These are phyloP conservation scores for Ameiurus melas DNA, from an alignment of 2,113 vertebrate genomes.

Conservation along the genomic window DNA sequence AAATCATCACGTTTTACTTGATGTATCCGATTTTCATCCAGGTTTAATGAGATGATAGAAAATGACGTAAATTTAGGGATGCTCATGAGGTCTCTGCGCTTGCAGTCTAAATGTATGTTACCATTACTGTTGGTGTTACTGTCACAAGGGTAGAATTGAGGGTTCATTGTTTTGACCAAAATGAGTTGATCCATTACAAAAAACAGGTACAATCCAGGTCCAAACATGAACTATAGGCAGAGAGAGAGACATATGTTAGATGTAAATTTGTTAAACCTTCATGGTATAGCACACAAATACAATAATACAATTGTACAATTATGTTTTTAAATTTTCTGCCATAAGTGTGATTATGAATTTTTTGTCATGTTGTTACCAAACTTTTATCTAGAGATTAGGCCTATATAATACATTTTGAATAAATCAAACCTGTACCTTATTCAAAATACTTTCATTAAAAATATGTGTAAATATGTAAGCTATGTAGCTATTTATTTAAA, in stretches of 20 bases:
- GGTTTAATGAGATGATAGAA: constrained; percentile 61
- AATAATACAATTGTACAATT: not conserved
- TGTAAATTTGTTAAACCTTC: not conserved
- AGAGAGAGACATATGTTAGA: not conserved
- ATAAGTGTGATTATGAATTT: not conserved
- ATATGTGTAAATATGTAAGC: not conserved
- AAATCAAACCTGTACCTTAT: not conserved
- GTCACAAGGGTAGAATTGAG: constrained; percentile 74
- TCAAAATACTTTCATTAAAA: not conserved
- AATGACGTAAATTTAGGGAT: constrained; percentile 64
- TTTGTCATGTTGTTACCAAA: not conserved
- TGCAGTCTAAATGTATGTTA: constrained; percentile 65
- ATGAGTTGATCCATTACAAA: constrained; percentile 55
- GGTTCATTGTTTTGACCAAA: constrained; percentile 56
- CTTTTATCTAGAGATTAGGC: not conserved
- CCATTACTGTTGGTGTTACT: constrained; percentile 44
- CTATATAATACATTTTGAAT: not conserved
- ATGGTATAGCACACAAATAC: not conserved
- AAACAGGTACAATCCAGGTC: constrained; percentile 49
- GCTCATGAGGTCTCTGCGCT: constrained; percentile 54
- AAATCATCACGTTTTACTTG: constrained; percentile 57
- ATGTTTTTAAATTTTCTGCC: not conserved
- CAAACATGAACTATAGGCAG: constrained; percentile 58
- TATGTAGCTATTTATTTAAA: too few relatives aligned
- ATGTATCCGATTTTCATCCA: constrained; percentile 65